Conservation (phyloP, 2,113 vertebrate genomes). For the Pomatostomus ruficeps region DNA sequence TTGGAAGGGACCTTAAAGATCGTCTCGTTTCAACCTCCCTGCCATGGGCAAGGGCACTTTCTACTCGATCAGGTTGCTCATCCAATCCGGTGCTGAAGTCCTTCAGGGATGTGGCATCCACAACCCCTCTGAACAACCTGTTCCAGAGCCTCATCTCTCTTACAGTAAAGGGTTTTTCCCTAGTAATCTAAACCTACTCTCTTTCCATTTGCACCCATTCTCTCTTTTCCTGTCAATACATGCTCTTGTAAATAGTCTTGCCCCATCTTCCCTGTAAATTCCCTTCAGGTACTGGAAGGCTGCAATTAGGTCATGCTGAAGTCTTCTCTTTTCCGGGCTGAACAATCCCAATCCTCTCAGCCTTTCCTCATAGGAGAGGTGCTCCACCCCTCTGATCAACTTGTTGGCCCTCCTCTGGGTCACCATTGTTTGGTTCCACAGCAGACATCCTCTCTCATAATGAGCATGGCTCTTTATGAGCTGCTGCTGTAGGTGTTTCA, state of each 20-base stretch:
- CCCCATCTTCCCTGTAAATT: neutral
- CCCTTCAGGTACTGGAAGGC: neutral
- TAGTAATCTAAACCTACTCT: neutral
- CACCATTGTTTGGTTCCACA: neutral
- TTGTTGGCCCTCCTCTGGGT: neutral
- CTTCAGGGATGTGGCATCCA: neutral
- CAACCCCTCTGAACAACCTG: neutral
- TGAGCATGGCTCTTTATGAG: fast-evolving
- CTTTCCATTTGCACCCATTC: neutral
- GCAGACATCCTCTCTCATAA: neutral
- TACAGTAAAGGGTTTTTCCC: neutral
- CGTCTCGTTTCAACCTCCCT: neutral
- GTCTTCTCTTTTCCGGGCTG: neutral
- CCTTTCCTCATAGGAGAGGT: neutral
- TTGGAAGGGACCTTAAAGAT: neutral
- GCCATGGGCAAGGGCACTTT: neutral
- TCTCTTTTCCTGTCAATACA: neutral
- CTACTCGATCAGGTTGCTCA: neutral
- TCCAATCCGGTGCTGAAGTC: neutral
- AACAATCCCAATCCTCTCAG: too few relatives aligned
- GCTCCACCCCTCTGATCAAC: neutral
- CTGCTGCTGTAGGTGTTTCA: fast-evolving
- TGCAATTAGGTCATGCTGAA: neutral
- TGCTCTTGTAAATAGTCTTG: neutral
- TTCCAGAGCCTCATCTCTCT: neutral